phyloP scores from a whole-genome alignment of 2,113 vertebrate species.

The rabbit (Oryctolagus cuniculus) region mOryCun1.1 NC_091447.1:43112001-43112500 shows the following conservation, averaged over 20 bases:
- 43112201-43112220: background rate
- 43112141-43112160: background rate
- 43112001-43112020: background rate
- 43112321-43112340: too few relatives aligned
- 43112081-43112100: background rate
- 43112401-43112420: too few relatives aligned
- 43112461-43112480: too few relatives aligned
- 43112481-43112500: too few relatives aligned
- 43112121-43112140: background rate
- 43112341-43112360: too few relatives aligned
- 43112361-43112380: too few relatives aligned
- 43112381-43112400: too few relatives aligned
- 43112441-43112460: too few relatives aligned
- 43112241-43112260: background rate
- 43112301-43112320: background rate
- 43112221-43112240: background rate
- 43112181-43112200: background rate
- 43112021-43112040: background rate
- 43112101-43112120: background rate
- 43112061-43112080: constrained; percentile 1
- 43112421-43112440: too few relatives aligned
- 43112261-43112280: constrained; percentile 38
- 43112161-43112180: background rate
- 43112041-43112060: background rate
- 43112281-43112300: constrained; percentile 24